Base-by-base conservation (phyloP, 2,797 vertebrate species). In the Ara ararauna region DNA sequence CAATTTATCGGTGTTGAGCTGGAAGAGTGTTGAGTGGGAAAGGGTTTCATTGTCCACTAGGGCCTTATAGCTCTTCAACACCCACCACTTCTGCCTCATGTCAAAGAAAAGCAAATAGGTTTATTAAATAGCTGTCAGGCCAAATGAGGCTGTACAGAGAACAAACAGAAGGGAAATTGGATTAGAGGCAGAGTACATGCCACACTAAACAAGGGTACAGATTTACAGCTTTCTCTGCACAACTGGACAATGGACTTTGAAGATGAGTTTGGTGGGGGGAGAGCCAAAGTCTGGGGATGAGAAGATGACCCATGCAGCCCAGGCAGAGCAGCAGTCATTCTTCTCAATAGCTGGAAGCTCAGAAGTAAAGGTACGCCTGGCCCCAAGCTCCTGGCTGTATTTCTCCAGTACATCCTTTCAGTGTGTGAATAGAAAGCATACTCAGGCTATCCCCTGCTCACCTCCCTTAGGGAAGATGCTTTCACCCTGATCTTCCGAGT, bases 81-180 rank as follows among this genome's bases (percentile, higher is more conserved):
- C 98, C 98, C 97, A 97, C 97, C 82, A 87, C 96, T 97, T 97
- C 98, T 98, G 98, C 96, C 98, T 98, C 98, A 98, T 98, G 98
- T 98, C 98, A 98, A 97, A 97, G 96, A 95, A 96, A 97, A 97
- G 96, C 97, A 98, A 98, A 98, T 97, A 97, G 96, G 97, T 98
- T 98, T 98, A 98, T 98, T 98, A 98, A 98, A 98, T 98, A 98
- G 98, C 98, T 98, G 98, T 98, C 98, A 98, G 95, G 89, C 93
- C 11, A 91, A 98, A 98, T 98, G 97, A 98, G 97, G 93, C 82
- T 97, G 94, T 91, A 95, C 98, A 94, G 95, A 98, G 97, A 97
- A 97, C 97, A 97, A 97, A 97, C 97, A 94, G 97, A 93, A 94
- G 85, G 96, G 95, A 97, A 98, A 98, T 98, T 98, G 97, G 97